These are phyloP conservation scores for Polyommatus icarus DNA, from an alignment of 2,888 invertebrate species.

Conservation along the genomic window DNA sequence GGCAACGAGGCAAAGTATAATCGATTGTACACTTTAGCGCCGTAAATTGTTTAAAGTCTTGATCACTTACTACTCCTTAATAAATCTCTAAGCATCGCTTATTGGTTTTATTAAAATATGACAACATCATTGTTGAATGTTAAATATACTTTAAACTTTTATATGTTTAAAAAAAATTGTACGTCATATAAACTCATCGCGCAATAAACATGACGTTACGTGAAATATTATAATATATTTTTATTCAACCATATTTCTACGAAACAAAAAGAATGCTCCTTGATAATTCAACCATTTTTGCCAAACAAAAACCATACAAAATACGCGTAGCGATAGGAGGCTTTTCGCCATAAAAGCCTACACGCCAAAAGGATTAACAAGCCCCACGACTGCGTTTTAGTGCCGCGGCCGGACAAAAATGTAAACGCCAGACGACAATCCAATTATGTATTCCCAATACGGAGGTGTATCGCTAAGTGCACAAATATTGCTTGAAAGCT, in stretches of 20 bases:
- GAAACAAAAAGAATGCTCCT: neutral
- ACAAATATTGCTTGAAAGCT: conserved; percentile 19
- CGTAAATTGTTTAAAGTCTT: conserved; percentile 20
- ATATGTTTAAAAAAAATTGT: no score
- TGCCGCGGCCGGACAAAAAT: conserved; percentile 25
- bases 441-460: conserved; percentile 31
- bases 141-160: no score
- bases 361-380: conserved; percentile 29
- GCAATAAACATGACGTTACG: no score
- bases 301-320: neutral
- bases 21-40: conserved; percentile 24
- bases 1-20: conserved; percentile 34
- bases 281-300: neutral
- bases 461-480: conserved; percentile 15
- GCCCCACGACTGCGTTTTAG: conserved; percentile 15
- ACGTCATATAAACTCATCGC: no score
- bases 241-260: no score
- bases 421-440: conserved; percentile 28
- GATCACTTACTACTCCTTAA: neutral
- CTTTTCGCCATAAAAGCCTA: conserved; percentile 25
- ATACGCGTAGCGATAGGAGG: neutral
- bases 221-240: no score
- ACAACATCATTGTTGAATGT: no score
- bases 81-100: neutral
- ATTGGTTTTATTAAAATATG: neutral